Evolutionary conservation across 1,140 invertebrate species (phyloP).

Genomic region (Anastrepha obliqua): DNA sequence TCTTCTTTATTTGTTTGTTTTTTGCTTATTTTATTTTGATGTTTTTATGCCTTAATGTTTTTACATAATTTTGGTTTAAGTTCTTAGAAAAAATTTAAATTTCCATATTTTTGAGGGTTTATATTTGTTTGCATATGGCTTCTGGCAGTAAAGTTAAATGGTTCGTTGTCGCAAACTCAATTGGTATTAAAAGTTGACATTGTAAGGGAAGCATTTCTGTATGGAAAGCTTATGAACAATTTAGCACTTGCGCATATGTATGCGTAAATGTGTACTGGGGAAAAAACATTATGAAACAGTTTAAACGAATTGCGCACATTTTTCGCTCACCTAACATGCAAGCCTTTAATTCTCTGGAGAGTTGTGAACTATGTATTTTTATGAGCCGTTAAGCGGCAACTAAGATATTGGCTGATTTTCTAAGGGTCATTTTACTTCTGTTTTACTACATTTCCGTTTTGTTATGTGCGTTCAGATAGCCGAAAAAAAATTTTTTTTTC

Average conservation of each 20-base stretch:
- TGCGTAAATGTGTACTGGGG: too few relatives aligned
- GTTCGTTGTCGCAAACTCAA: not conserved
- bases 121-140: not conserved
- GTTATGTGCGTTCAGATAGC: too few relatives aligned
- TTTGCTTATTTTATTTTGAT: not conserved
- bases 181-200: not conserved
- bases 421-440: too few relatives aligned
- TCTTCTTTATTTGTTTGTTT: not conserved
- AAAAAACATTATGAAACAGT: too few relatives aligned
- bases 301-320: too few relatives aligned
- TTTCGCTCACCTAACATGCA: too few relatives aligned
- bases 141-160: not conserved
- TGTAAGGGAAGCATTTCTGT: not conserved
- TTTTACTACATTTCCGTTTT: too few relatives aligned
- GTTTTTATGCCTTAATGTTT: not conserved
- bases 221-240: not conserved
- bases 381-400: too few relatives aligned
- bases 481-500: too few relatives aligned
- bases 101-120: not conserved
- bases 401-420: too few relatives aligned
- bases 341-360: too few relatives aligned
- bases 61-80: slow-evolving; percentile 25
- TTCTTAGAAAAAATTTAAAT: not conserved
- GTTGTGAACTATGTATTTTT: too few relatives aligned
- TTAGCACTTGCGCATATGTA: not conserved